Evolutionary conservation across 2,888 invertebrate species (phyloP).

Genomic region (Cantharis lateralis): DNA sequence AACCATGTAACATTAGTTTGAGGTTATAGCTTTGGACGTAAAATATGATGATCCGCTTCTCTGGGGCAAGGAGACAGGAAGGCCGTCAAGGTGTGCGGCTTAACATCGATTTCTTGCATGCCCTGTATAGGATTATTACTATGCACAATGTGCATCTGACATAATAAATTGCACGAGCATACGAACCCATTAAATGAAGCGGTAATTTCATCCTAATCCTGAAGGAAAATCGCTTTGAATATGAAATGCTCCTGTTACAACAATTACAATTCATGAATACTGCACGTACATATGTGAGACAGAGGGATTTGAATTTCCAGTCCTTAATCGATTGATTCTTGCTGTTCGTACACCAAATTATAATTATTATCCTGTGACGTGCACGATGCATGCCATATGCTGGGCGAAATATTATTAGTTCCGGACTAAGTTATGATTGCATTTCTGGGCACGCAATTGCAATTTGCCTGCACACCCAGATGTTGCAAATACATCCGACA

Average conservation of each 20-base stretch:
- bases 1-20: neutral
- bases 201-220: neutral
- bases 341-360: neutral
- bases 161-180: neutral
- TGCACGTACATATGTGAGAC: neutral
- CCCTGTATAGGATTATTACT: neutral
- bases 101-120: neutral
- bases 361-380: neutral
- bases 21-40: neutral
- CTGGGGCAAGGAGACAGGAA: neutral
- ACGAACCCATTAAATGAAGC: neutral
- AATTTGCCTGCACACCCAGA: conserved; percentile 26
- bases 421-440: conserved; percentile 24
- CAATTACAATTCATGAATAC: neutral
- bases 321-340: neutral
- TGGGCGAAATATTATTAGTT: conserved; percentile 1
- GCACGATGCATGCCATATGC: conserved; percentile 7
- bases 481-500: conserved; percentile 18
- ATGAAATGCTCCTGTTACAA: neutral
- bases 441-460: conserved; percentile 27
- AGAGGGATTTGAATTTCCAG: neutral
- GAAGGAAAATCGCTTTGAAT: neutral
- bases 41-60: neutral
- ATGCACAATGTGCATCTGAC: neutral
- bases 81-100: neutral